A percentile compares a stretch with the other conserved stretches of the same genome.
phyloP scores from a whole-genome alignment of 2,888 invertebrate genomes.

The Cantharis nigra region DNA sequence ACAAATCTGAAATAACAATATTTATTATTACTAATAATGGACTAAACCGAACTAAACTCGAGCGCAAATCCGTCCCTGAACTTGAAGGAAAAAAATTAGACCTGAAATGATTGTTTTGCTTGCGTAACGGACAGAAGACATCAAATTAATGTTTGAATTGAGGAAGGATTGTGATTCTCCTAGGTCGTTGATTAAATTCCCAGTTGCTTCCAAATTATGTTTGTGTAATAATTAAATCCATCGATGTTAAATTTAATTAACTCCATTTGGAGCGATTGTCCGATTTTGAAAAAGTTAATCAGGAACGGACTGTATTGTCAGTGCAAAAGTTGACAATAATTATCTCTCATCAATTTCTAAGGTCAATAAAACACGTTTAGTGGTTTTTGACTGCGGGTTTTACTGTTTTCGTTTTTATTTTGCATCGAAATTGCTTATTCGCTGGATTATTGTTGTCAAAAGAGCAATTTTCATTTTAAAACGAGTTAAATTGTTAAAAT shows the following conservation, averaged over 20 bases:
- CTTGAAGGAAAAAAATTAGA: background rate
- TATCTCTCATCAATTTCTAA: background rate
- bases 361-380: background rate
- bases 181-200: slow-evolving; percentile 1
- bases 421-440: background rate
- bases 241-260: background rate
- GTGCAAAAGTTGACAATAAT: background rate
- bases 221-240: background rate
- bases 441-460: background rate
- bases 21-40: too few relatives aligned
- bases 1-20: too few relatives aligned
- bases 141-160: background rate
- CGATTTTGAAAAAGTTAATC: background rate
- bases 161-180: background rate
- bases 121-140: background rate
- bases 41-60: too few relatives aligned
- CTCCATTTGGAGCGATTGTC: background rate
- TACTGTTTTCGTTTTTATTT: background rate
- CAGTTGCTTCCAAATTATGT: slow-evolving; percentile 3
- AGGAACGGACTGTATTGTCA: background rate
- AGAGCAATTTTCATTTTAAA: background rate
- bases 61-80: background rate
- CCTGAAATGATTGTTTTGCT: background rate
- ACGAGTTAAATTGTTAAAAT: background rate
- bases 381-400: background rate